phyloP scores from a whole-genome alignment of 1,140 invertebrate genomes.

The Euwallacea similis region DNA sequence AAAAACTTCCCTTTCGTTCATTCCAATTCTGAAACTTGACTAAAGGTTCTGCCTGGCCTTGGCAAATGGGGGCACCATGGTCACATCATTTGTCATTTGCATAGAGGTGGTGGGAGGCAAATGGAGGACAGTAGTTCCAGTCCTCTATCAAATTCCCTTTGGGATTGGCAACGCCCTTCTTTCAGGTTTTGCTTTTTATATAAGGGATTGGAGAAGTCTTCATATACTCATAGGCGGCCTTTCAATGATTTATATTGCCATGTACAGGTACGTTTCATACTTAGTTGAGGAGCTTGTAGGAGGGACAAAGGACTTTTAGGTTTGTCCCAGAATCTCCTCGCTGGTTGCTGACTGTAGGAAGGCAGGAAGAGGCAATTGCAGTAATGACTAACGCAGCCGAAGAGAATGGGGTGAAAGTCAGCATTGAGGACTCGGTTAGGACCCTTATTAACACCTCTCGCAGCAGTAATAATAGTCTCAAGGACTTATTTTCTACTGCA shows the following conservation, averaged over 20 bases:
- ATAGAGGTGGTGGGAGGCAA: constrained; percentile 65
- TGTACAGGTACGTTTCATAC: not conserved
- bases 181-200: constrained; percentile 63
- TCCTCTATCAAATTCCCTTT: constrained; percentile 72
- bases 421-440: too few relatives aligned
- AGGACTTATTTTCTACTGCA: constrained; percentile 69
- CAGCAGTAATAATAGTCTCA: constrained; percentile 56
- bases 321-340: constrained; percentile 78
- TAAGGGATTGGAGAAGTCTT: constrained; percentile 70
- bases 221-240: constrained; percentile 74
- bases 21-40: not conserved
- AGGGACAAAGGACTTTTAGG: constrained; percentile 56
- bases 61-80: constrained; percentile 72
- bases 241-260: constrained; percentile 63
- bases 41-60: constrained; percentile 69
- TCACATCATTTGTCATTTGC: constrained; percentile 63
- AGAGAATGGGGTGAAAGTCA: too few relatives aligned
- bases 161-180: constrained; percentile 67
- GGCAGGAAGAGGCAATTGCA: constrained; percentile 67
- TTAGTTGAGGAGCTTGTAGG: constrained; percentile 63
- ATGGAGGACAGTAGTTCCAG: constrained; percentile 69
- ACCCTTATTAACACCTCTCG: too few relatives aligned
- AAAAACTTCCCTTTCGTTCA: constrained; percentile 1
- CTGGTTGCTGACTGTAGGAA: constrained; percentile 74
- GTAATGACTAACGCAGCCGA: constrained; percentile 56